Evolutionary conservation across 37 sponge, comb jelly and placozoan species (phyloP).

Genomic region (Bolinopsis microptera): DNA sequence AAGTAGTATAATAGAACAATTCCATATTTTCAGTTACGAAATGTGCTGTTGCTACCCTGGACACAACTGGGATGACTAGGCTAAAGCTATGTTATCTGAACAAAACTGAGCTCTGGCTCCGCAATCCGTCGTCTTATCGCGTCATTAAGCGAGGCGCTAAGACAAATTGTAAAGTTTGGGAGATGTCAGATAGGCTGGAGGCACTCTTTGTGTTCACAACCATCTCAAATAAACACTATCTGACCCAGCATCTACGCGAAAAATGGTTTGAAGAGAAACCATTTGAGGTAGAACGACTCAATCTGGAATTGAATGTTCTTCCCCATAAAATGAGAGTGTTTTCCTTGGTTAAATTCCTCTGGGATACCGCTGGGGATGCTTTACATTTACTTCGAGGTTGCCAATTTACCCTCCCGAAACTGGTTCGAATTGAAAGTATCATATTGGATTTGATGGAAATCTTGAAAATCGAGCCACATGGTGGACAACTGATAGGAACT

Average conservation of each 20-base stretch:
- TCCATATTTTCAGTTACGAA: neutral
- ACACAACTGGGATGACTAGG: neutral
- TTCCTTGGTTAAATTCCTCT: conserved; percentile 15
- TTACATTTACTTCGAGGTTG: neutral
- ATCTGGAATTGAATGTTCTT: neutral
- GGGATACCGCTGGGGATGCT: neutral
- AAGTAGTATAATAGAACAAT: too few species aligned
- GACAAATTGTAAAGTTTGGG: neutral
- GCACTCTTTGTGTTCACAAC: neutral
- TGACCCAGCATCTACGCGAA: neutral
- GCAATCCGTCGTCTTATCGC: neutral
- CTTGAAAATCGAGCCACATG: neutral
- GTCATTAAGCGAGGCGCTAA: neutral
- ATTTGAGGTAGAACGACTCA: neutral
- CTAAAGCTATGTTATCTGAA: neutral
- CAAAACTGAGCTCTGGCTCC: conserved; percentile 13
- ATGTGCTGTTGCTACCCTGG: neutral
- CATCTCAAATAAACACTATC: neutral
- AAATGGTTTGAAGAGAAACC: neutral
- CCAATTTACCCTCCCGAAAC: neutral
- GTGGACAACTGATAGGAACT: neutral
- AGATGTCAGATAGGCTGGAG: neutral
- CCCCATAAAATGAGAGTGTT: neutral
- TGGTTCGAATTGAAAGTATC: neutral
- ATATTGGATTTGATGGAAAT: neutral